Conservation (phyloP, 2,888 invertebrate species). For the Acronicta alni region DNA sequence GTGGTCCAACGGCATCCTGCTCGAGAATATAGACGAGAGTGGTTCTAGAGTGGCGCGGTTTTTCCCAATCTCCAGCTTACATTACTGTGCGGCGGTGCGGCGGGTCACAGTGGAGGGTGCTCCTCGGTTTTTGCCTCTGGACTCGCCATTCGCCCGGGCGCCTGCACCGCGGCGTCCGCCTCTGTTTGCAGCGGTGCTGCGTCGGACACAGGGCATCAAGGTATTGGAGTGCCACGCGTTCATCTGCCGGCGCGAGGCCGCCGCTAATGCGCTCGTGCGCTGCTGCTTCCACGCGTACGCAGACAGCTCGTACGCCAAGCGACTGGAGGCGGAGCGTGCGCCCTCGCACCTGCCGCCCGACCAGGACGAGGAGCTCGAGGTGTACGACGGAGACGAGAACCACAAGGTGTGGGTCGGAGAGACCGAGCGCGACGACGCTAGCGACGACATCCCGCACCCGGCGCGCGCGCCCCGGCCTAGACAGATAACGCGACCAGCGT, state of each 20-base stretch:
- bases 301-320: conserved; percentile 97
- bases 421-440: conserved; percentile 92
- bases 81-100: conserved; percentile 98
- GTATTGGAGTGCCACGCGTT: conserved; percentile 99
- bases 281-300: conserved; percentile 99
- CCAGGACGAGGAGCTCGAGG: conserved; percentile 93
- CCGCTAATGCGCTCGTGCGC: conserved; percentile 98
- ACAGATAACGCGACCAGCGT: conserved; percentile 93
- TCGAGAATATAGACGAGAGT: conserved; percentile 99
- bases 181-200: conserved; percentile 98
- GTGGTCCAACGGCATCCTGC: conserved; percentile 97
- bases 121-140: conserved; percentile 97
- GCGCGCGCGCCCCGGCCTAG: conserved; percentile 93
- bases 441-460: conserved; percentile 91
- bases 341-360: conserved; percentile 80
- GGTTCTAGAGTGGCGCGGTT: conserved; percentile 98
- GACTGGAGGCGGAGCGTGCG: conserved; percentile 91
- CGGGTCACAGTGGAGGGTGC: conserved; percentile 94
- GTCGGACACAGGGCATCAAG: conserved; percentile 98
- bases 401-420: conserved; percentile 98
- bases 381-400: conserved; percentile 97
- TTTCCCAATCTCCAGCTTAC: conserved; percentile 98
- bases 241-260: conserved; percentile 98
- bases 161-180: conserved; percentile 98
- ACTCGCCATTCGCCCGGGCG: conserved; percentile 98